Conservation (phyloP, 1,140 invertebrate species). For the Fopius arisanus region DNA sequence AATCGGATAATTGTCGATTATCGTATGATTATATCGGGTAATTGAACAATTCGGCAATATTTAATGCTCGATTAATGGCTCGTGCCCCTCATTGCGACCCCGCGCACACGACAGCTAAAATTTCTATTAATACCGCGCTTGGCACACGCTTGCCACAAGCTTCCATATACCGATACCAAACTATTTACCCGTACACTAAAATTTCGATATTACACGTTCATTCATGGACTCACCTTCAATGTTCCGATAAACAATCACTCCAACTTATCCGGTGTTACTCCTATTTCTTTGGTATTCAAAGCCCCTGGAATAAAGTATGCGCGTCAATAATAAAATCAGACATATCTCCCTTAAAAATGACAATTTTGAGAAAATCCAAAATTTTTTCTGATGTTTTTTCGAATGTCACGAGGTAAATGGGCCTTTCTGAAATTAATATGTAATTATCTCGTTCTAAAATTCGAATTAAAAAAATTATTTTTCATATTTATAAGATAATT, state of each 20-base stretch:
- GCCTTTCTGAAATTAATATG: no score
- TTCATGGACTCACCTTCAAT: conserved; percentile 1
- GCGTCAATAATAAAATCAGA: no score
- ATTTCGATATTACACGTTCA: conserved; percentile 3
- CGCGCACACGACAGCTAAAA: conserved; percentile 19
- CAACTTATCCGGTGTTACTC: background rate
- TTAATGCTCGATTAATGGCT: background rate
- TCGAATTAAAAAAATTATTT: no score
- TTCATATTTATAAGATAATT: no score
- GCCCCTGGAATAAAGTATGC: no score
- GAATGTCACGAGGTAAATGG: no score
- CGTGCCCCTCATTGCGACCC: conserved; percentile 4
- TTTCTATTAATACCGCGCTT: conserved; percentile 38
- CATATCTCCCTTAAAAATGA: no score
- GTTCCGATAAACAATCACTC: background rate
- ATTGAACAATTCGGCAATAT: background rate
- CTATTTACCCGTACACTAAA: background rate
- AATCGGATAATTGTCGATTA: no score
- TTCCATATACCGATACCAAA: background rate
- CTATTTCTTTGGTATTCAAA: background rate
- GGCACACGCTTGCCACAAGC: conserved; percentile 27
- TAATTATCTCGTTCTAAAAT: no score
- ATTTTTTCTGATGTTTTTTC: no score
- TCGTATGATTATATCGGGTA: no score
- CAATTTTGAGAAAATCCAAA: no score